Percentiles rank a stretch among this genome's conserved stretches.
Evolutionary conservation across 2,113 vertebrate genomes (phyloP).

Genomic region (Crotophaga sulcirostris): DNA sequence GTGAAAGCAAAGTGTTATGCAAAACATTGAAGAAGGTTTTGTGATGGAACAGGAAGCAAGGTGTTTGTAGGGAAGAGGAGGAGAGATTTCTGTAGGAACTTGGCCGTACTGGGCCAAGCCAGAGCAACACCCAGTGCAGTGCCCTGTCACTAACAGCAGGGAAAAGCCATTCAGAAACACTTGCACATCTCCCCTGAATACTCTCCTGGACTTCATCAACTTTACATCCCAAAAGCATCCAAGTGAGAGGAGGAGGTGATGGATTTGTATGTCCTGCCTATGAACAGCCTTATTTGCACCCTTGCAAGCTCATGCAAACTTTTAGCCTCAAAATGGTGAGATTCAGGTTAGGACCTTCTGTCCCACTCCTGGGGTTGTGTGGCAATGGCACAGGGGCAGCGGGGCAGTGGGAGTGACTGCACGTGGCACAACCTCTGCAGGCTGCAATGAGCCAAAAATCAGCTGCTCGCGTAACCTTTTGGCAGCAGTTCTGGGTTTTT

Average conservation of each 20-base stretch:
- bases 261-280: background rate
- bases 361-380: fast-evolving
- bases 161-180: background rate
- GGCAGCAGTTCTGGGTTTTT: background rate
- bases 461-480: fast-evolving
- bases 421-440: background rate
- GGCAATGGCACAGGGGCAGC: background rate
- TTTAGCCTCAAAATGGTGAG: background rate
- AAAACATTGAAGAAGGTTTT: background rate
- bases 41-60: background rate
- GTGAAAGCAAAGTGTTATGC: constrained; percentile 20
- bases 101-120: background rate
- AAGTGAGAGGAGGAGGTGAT: background rate
- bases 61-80: background rate
- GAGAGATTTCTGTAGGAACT: background rate
- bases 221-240: background rate
- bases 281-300: background rate
- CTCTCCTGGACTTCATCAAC: background rate
- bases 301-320: background rate
- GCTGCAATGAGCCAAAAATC: background rate
- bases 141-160: background rate
- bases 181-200: background rate
- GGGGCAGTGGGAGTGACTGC: background rate
- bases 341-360: background rate
- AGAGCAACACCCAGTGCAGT: background rate